These are phyloP conservation scores for Albula goreensis DNA, from an alignment of 2,113 vertebrate genomes.

Conservation along the genomic window DNA sequence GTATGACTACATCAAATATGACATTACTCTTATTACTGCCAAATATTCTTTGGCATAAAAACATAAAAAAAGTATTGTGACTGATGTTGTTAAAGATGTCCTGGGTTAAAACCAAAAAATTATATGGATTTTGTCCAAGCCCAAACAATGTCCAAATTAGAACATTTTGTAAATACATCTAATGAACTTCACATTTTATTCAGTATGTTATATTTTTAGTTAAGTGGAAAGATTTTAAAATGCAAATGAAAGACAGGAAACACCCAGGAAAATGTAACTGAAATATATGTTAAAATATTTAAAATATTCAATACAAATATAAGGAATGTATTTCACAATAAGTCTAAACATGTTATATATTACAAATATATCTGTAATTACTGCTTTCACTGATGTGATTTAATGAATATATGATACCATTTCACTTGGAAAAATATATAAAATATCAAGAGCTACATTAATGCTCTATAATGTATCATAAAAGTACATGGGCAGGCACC, in stretches of 20 bases:
- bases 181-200: neutral
- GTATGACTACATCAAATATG: neutral
- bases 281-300: neutral
- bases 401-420: neutral
- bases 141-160: neutral
- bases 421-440: neutral
- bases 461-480: neutral
- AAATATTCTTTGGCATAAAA: neutral
- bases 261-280: neutral
- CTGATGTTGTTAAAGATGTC: neutral
- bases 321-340: neutral
- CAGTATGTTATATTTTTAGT: neutral
- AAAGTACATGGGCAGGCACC: neutral
- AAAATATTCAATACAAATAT: neutral
- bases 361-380: neutral
- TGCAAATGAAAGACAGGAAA: neutral
- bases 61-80: neutral
- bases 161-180: neutral
- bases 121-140: neutral
- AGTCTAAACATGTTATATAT: neutral
- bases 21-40: neutral
- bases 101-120: neutral
- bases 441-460: neutral
- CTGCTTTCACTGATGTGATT: neutral
- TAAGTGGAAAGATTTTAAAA: neutral